Evolutionary conservation across 2,797 vertebrate species (phyloP).

Genomic region (Enteromius argenteus): DNA sequence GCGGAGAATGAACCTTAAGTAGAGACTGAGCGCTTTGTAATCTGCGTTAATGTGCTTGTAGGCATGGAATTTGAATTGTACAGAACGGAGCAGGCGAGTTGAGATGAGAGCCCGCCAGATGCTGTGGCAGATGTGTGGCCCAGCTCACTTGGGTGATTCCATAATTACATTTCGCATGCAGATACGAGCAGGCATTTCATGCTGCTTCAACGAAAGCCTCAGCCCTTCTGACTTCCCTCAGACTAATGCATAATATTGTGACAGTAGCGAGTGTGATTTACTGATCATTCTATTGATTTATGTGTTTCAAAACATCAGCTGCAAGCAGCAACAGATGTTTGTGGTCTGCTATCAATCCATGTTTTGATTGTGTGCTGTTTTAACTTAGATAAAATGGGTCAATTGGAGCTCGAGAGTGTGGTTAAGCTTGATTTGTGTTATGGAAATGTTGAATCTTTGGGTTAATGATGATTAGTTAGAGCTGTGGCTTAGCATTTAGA

Average conservation of each 20-base stretch:
- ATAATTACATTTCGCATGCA: conserved; percentile 85
- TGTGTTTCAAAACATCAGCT: conserved; percentile 35
- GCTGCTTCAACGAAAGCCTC: conserved; percentile 51
- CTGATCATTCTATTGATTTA: conserved; percentile 55
- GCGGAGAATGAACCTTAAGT: conserved; percentile 75
- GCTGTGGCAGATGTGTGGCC: conserved; percentile 84
- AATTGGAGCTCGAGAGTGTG: conserved; percentile 18
- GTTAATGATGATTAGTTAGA: neutral
- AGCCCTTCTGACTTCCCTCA: conserved; percentile 46
- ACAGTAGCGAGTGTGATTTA: conserved; percentile 58
- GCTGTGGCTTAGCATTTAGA: neutral
- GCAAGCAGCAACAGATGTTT: conserved; percentile 51
- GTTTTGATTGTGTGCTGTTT: conserved; percentile 28
- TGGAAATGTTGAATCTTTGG: conserved; percentile 22
- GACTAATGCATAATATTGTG: conserved; percentile 61
- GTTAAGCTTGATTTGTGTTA: conserved; percentile 30
- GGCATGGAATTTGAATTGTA: conserved; percentile 80
- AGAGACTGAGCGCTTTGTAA: conserved; percentile 83
- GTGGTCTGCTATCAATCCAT: conserved; percentile 33
- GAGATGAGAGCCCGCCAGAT: conserved; percentile 75
- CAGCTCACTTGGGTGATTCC: conserved; percentile 67
- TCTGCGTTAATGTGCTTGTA: conserved; percentile 84
- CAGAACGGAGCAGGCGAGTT: conserved; percentile 71
- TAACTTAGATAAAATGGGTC: conserved; percentile 25
- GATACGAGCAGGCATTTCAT: conserved; percentile 65